These are phyloP conservation scores for Tortrix viridana DNA, from an alignment of 2,888 invertebrate species.

Conservation along the genomic window DNA sequence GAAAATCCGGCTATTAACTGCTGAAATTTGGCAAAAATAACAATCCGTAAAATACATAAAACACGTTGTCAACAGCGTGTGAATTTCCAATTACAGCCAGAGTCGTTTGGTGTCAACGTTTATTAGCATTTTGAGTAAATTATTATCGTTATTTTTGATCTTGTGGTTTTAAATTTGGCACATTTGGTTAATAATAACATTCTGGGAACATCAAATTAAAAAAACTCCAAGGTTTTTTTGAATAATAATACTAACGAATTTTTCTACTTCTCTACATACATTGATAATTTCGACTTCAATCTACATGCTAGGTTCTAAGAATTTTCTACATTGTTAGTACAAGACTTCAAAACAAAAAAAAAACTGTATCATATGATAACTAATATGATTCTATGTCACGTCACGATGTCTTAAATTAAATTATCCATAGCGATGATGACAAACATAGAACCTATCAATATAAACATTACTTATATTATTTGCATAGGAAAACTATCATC, in stretches of 20 bases:
- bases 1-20: slow-evolving; percentile 21
- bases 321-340: neutral
- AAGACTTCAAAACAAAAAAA: slow-evolving; percentile 2
- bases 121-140: slow-evolving; percentile 26
- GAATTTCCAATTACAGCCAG: slow-evolving; percentile 16
- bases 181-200: slow-evolving; percentile 18
- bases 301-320: neutral
- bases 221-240: neutral
- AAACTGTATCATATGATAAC: neutral
- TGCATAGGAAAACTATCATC: no score
- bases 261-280: neutral
- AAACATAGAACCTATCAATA: neutral
- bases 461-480: no score
- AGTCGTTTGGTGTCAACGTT: slow-evolving; percentile 19
- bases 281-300: neutral
- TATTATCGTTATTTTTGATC: slow-evolving; percentile 13
- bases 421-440: neutral
- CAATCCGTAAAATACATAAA: slow-evolving; percentile 18
- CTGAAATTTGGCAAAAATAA: slow-evolving; percentile 27
- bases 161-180: slow-evolving; percentile 10
- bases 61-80: slow-evolving; percentile 29
- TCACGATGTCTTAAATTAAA: neutral
- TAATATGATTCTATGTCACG: neutral
- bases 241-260: neutral
- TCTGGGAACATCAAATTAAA: slow-evolving; percentile 13